phyloP scores from a whole-genome alignment of 2,113 vertebrate genomes.

The Psettodes erumei region DNA sequence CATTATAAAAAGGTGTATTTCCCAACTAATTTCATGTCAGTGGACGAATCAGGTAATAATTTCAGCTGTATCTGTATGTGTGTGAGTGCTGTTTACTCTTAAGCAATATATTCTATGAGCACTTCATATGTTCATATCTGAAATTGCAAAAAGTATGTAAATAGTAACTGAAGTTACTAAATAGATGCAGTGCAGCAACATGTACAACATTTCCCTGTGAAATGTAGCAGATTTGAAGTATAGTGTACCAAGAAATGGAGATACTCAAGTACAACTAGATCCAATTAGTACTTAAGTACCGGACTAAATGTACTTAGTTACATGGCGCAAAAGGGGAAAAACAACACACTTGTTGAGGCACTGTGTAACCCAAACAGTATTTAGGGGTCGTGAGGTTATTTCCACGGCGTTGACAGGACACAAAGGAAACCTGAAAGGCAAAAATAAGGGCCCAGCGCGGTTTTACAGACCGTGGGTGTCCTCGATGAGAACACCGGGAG shows the following conservation, averaged over 20 bases:
- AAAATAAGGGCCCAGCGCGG: background rate
- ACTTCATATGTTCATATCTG: no score
- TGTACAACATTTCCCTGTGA: no score
- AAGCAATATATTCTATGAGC: no score
- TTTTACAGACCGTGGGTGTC: background rate
- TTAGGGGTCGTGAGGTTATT: background rate
- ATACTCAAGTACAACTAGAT: background rate
- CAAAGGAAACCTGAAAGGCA: background rate
- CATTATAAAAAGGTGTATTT: no score
- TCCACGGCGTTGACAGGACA: slow-evolving; percentile 3
- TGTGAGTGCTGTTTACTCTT: no score
- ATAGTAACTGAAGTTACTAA: background rate
- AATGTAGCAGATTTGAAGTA: no score
- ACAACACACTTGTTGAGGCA: background rate
- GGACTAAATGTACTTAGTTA: background rate
- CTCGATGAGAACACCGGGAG: slow-evolving; percentile 1
- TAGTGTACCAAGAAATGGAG: background rate
- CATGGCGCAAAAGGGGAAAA: no score
- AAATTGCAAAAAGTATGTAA: no score
- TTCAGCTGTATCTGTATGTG: background rate
- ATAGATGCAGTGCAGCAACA: background rate
- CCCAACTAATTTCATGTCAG: no score
- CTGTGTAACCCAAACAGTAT: background rate
- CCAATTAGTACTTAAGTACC: background rate
- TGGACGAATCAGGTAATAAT: background rate